Conservation (phyloP, 2,113 vertebrate species). For the Athene cunicularia region DNA sequence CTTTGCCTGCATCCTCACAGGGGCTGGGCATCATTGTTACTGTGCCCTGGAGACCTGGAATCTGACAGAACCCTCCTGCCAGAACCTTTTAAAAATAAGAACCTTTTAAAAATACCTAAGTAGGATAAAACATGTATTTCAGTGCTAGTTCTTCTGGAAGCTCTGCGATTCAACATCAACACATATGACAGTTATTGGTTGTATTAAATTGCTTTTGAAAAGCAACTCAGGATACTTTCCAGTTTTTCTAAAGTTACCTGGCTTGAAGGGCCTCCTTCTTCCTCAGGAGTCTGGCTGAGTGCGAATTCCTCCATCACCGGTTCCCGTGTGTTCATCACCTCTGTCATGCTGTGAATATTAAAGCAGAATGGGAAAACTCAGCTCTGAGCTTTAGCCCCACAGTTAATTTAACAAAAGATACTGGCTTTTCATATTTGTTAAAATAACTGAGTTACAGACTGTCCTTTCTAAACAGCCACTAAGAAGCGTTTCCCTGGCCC, state of each 20-base stretch:
- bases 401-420: not conserved
- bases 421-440: not conserved
- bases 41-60: not conserved
- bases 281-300: slow-evolving; percentile 74
- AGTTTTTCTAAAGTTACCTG: slow-evolving; percentile 63
- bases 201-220: not conserved
- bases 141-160: not conserved
- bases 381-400: not conserved
- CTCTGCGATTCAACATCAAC: not conserved
- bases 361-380: not conserved
- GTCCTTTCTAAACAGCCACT: not conserved
- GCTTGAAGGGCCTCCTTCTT: slow-evolving; percentile 80
- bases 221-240: not conserved
- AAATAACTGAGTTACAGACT: not conserved
- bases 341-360: slow-evolving; percentile 82
- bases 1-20: not conserved
- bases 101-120: not conserved
- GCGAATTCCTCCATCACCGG: slow-evolving; percentile 83
- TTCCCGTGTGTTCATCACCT: slow-evolving; percentile 88
- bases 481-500: not conserved
- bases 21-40: not conserved
- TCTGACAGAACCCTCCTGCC: not conserved
- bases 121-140: not conserved
- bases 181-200: not conserved
- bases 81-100: not conserved